Percentiles rank a stretch among this genome's conserved stretches.
These are phyloP conservation scores for Lepas anatifera DNA, from an alignment of 2,888 invertebrate species.

Conservation along the genomic window DNA sequence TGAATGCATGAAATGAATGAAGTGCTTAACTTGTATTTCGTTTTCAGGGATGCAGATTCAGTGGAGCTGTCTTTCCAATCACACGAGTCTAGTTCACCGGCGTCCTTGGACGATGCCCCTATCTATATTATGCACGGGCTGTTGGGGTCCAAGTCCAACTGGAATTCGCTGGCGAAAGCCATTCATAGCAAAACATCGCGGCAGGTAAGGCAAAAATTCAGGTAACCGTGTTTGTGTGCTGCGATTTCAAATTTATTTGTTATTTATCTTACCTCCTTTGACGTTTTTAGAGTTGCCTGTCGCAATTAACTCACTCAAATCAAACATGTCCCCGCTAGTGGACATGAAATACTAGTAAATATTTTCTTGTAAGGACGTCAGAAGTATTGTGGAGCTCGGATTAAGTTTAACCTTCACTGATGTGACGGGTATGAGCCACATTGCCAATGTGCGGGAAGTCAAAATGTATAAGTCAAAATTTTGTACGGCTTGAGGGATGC, in stretches of 20 bases:
- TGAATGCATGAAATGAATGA: background rate
- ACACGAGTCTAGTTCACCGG: background rate
- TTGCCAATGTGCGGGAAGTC: too few species aligned
- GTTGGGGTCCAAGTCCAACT: background rate
- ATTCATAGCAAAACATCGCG: background rate
- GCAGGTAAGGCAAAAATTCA: background rate
- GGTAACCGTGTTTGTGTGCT: background rate
- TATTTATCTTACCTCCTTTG: background rate
- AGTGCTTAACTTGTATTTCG: background rate
- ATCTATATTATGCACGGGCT: background rate
- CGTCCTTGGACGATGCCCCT: background rate
- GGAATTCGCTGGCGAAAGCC: background rate
- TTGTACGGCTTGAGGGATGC: too few species aligned
- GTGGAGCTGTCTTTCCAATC: background rate
- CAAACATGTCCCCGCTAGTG: too few species aligned
- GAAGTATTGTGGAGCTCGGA: too few species aligned
- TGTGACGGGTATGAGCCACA: too few species aligned
- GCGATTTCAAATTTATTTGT: background rate
- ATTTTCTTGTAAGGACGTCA: too few species aligned
- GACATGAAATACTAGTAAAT: too few species aligned
- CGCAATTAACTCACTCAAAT: too few species aligned
- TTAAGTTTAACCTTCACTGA: too few species aligned
- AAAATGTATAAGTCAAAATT: too few species aligned
- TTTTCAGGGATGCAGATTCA: background rate
- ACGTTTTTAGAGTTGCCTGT: background rate